Evolutionary conservation across 2,888 invertebrate species (phyloP), one percentile per base, ranked within the genome.

Genomic region (Dascillus cervinus): DNA sequence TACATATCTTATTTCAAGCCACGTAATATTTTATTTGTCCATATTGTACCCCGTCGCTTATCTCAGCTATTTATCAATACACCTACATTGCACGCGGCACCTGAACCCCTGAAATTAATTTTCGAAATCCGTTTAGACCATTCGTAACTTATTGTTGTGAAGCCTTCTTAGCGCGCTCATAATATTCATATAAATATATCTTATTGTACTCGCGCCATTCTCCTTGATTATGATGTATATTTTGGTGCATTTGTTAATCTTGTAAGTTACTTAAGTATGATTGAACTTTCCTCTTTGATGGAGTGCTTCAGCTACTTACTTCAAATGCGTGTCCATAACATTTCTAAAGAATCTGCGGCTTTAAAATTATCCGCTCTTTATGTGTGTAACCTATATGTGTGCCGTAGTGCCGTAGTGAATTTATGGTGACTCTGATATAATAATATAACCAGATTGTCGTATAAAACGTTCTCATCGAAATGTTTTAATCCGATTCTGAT

Each of bases 21-120:
- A 47, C 46, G 51, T 55, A 54, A 56, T 56, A 55, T 55, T 55
- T 58, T 55, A 56, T 53, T 52, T 51, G 50, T 44, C 50, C 53
- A 50, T 54, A 55, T 51, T 48, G 49, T 47, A 54, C 53, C 49
- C 52, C 40, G 40, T 30, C 37, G 34, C 37, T 42, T 50, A 47
- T 49, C 49, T 47, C 42, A 33, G n/a, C 49, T 49, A 51, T 53
- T 50, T 53, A 51, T 53, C 51, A 45, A 46, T 47, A 47, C 52
- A 44, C 49, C 55, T 52, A 58, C 58, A 52, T 47, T 32, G 38
- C 48, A 46, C 45, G 50, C 50, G 52, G 51, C 55, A 56, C 55
- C 55, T 52, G 54, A 54, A 44, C 37, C 38, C 39, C 42, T 39
- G 51, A 55, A 56, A 56, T 58, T 58, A 56, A 58, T 58, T 58